Percentiles rank a stretch among this genome's conserved stretches.
These are phyloP conservation scores for Scrobipalpa costella DNA, from an alignment of 2,888 invertebrate genomes.

Conservation along the genomic window DNA sequence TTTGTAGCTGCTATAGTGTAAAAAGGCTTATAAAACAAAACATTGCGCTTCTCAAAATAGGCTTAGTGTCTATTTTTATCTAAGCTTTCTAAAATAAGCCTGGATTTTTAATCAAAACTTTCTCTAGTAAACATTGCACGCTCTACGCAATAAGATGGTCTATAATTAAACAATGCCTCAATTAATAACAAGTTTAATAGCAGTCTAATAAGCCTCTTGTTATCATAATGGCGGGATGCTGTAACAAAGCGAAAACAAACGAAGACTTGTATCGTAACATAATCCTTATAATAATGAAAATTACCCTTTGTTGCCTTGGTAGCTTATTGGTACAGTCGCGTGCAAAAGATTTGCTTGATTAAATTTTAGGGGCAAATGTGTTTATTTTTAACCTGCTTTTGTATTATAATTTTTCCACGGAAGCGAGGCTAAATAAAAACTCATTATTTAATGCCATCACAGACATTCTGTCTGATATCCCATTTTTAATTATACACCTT, in stretches of 20 bases:
- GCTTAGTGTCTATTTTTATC: too few relatives aligned
- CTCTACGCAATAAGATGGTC: constrained; percentile 22
- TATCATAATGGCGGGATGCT: constrained; percentile 48
- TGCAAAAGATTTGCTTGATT: background rate
- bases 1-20: too few relatives aligned
- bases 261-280: constrained; percentile 42
- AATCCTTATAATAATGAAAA: constrained; percentile 53
- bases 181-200: constrained; percentile 54
- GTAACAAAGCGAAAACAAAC: constrained; percentile 47
- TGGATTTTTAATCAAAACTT: background rate
- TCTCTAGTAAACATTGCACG: background rate
- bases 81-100: too few relatives aligned
- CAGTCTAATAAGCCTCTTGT: constrained; percentile 59
- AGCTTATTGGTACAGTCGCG: constrained; percentile 26
- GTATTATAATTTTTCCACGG: too few relatives aligned
- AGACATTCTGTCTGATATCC: too few relatives aligned
- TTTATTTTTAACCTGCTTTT: background rate
- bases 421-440: too few relatives aligned
- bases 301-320: constrained; percentile 49
- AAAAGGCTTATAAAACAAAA: too few relatives aligned
- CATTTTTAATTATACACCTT: too few relatives aligned
- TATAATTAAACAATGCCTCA: constrained; percentile 48
- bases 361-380: background rate
- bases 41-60: too few relatives aligned
- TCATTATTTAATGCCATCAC: too few relatives aligned